A percentile compares a stretch with the other conserved stretches of the same genome.
Evolutionary conservation across 1,140 invertebrate species (phyloP).

Genomic region (Apocrypta bakeri): DNA sequence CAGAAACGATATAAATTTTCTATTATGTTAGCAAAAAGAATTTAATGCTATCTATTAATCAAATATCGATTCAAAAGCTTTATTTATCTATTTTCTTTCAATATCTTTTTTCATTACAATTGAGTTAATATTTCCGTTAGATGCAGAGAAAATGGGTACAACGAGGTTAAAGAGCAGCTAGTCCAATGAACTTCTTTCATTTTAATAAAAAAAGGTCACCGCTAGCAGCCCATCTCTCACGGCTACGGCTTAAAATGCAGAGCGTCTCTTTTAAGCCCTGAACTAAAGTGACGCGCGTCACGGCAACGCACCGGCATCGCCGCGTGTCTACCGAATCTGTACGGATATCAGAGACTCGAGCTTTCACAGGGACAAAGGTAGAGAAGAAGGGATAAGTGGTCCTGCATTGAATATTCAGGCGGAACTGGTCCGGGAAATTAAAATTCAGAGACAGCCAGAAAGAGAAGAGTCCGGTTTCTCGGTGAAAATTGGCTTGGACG

Average conservation of each 20-base stretch:
- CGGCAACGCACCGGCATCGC: neutral
- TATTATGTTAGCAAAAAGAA: neutral
- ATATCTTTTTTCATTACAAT: no score
- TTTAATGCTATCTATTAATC: neutral
- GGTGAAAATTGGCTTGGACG: neutral
- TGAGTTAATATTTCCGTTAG: no score
- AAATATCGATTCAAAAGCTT: neutral
- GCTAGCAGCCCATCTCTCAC: neutral
- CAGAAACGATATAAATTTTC: neutral
- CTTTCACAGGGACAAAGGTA: neutral
- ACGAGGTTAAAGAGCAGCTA: no score
- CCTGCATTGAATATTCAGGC: constrained; percentile 39
- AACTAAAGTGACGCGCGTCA: constrained; percentile 7
- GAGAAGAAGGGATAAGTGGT: neutral
- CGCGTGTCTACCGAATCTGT: neutral
- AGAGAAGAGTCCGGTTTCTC: neutral
- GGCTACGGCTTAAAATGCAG: neutral
- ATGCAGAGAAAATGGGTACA: no score
- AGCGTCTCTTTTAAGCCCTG: neutral
- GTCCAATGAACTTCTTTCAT: no score
- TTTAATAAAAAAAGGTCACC: neutral
- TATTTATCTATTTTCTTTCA: neutral
- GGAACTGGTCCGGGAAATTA: neutral
- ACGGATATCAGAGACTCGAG: neutral
- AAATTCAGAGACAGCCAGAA: constrained; percentile 19